These are phyloP conservation scores for Dinothrombium tinctorium DNA, from an alignment of 1,140 invertebrate species.

Conservation along the genomic window DNA sequence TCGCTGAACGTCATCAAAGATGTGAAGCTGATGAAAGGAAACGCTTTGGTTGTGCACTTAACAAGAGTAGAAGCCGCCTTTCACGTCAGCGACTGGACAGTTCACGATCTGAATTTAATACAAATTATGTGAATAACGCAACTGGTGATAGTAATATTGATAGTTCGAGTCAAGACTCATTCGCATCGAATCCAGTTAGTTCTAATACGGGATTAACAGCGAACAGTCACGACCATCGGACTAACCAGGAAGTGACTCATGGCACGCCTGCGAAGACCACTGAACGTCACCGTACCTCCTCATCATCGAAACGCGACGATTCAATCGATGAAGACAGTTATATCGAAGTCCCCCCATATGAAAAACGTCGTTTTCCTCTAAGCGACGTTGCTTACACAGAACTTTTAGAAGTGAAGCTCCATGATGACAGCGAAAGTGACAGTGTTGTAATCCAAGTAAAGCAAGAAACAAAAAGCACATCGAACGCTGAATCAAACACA, in stretches of 20 bases:
- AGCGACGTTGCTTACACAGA: conserved; percentile 36
- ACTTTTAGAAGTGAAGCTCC: background rate
- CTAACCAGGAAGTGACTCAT: conserved; percentile 18
- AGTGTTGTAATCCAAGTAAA: background rate
- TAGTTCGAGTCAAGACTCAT: background rate
- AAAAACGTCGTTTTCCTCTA: conserved; percentile 44
- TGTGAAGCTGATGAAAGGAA: conserved; percentile 52
- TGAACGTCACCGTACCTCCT: conserved; percentile 5
- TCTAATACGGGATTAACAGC: background rate
- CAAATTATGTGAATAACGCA: background rate
- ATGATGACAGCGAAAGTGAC: background rate
- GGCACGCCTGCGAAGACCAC: conserved; percentile 2
- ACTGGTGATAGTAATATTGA: conserved; percentile 1
- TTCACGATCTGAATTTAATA: conserved; percentile 2
- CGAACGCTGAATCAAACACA: too few relatives aligned
- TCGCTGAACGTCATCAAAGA: conserved; percentile 37
- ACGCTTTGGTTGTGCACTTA: conserved; percentile 27
- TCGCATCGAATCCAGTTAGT: background rate
- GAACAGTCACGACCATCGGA: background rate
- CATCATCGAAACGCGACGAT: conserved; percentile 11
- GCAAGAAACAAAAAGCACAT: too few relatives aligned
- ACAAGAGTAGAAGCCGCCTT: conserved; percentile 20
- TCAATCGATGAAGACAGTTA: conserved; percentile 6
- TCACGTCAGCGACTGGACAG: conserved; percentile 3
- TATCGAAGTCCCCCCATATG: conserved; percentile 32